phyloP scores from a whole-genome alignment of 1,140 invertebrate species.

The Paralvinella palmiformis region DNA sequence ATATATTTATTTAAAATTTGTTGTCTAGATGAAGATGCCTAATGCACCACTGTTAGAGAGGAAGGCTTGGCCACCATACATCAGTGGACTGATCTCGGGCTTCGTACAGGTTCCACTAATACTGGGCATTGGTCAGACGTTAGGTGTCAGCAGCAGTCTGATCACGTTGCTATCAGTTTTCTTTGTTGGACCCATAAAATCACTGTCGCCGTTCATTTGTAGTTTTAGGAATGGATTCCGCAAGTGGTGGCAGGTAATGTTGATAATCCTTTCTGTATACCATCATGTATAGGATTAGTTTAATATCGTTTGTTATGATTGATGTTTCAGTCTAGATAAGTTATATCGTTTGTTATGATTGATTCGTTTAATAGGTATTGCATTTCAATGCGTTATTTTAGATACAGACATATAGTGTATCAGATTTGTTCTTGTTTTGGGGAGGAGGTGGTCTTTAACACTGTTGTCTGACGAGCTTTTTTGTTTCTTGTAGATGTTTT shows the following conservation, averaged over 20 bases:
- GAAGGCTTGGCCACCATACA: constrained; percentile 18
- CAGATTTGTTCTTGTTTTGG: no score
- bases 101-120: constrained; percentile 19
- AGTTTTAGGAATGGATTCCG: constrained; percentile 1
- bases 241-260: constrained; percentile 15
- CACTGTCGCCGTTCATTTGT: constrained; percentile 1
- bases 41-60: neutral
- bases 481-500: no score
- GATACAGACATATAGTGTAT: no score
- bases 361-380: no score
- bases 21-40: no score
- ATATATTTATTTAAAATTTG: no score
- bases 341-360: no score
- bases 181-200: constrained; percentile 9
- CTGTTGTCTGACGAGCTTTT: no score
- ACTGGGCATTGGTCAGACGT: constrained; percentile 9
- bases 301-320: no score
- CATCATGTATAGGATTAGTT: neutral
- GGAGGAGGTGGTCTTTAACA: no score
- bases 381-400: no score
- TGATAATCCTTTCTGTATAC: neutral
- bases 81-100: constrained; percentile 15
- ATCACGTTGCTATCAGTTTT: constrained; percentile 3
- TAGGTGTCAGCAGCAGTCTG: constrained; percentile 16
- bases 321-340: no score